Conservation (phyloP, 1,140 invertebrate species). For the Melitaea cinxia region DNA sequence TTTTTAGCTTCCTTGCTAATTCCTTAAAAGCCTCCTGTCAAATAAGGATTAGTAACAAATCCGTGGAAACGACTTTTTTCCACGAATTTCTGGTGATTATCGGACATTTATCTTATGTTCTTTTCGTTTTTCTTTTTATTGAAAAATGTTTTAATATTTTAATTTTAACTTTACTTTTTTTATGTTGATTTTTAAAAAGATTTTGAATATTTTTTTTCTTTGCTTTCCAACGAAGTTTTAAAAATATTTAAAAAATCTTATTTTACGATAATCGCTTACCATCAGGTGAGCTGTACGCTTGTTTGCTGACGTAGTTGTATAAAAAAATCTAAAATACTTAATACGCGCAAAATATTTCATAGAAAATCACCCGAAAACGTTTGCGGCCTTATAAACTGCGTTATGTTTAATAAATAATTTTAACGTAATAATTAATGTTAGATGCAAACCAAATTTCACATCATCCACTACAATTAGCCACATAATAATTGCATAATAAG, state of each 20-base stretch:
- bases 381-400: background rate
- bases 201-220: too few species aligned
- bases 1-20: slow-evolving; percentile 42
- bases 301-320: too few species aligned
- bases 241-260: too few species aligned
- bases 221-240: too few species aligned
- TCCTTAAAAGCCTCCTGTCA: slow-evolving; percentile 43
- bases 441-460: slow-evolving; percentile 1
- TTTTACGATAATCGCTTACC: too few species aligned
- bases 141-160: background rate
- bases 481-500: slow-evolving; percentile 3
- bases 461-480: background rate
- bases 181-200: too few species aligned
- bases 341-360: background rate
- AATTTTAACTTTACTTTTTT: background rate
- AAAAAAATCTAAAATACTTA: background rate
- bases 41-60: slow-evolving; percentile 45
- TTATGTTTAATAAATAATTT: slow-evolving; percentile 3
- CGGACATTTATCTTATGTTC: slow-evolving; percentile 4
- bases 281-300: too few species aligned
- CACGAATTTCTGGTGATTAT: slow-evolving; percentile 2
- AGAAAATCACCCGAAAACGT: background rate
- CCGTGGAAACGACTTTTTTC: slow-evolving; percentile 23
- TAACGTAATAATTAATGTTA: slow-evolving; percentile 6
- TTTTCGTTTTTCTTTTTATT: background rate